A percentile compares a stretch with the other conserved stretches of the same genome.
Conservation (phyloP, 2,113 vertebrate species). For the Rhynchomys soricoides region DNA sequence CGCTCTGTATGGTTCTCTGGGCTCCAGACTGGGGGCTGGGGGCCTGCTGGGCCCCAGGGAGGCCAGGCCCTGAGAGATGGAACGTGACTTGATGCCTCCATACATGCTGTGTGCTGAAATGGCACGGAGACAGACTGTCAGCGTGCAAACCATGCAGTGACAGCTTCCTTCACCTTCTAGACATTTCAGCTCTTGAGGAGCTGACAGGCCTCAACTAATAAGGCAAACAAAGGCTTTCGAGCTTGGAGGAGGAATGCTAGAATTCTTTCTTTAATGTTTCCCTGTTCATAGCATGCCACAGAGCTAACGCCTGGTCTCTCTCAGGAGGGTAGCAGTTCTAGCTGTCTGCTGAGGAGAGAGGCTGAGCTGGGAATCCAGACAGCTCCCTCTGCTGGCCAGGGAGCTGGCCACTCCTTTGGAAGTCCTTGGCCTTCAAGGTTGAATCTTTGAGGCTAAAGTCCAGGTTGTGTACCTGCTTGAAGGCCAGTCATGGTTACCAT, state of each 20-base stretch:
- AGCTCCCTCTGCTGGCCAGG: not conserved
- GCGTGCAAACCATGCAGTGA: conserved; percentile 84
- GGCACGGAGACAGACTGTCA: conserved; percentile 82
- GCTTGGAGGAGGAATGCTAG: conserved; percentile 84
- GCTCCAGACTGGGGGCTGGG: conserved; percentile 62
- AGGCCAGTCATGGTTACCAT: not conserved
- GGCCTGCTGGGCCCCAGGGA: conserved; percentile 69
- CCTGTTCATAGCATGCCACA: conserved; percentile 85
- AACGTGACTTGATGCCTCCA: conserved; percentile 82
- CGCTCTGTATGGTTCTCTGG: not conserved
- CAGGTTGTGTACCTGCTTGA: not conserved
- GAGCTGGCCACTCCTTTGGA: not conserved
- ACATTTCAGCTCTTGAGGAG: conserved; percentile 75
- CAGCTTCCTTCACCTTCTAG: conserved; percentile 86
- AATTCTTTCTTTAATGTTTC: conserved; percentile 86
- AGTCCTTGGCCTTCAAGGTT: not conserved
- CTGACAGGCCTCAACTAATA: conserved; percentile 85
- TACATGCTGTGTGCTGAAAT: conserved; percentile 82
- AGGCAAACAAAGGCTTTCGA: conserved; percentile 88
- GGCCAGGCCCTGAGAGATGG: conserved; percentile 82
- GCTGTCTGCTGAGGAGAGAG: conserved; percentile 62
- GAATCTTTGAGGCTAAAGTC: not conserved
- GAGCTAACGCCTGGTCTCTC: conserved; percentile 51
- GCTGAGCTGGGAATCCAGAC: not conserved
- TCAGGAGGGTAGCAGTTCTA: conserved; percentile 65